Conservation (phyloP, 1,140 invertebrate species). For the Drosophila tani region DNA sequence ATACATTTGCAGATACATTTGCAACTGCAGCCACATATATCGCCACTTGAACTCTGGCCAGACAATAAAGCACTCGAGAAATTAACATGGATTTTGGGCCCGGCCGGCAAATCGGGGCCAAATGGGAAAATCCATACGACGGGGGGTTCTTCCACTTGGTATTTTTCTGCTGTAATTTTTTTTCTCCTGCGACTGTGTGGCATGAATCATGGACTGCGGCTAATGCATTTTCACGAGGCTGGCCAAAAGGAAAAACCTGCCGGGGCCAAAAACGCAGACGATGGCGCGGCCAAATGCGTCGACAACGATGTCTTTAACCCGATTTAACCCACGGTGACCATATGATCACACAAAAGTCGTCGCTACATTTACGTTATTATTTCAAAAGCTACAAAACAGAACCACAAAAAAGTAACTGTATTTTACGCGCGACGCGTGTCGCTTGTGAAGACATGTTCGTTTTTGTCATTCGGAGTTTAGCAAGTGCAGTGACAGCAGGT, state of each 20-base stretch:
- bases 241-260: constrained; percentile 68
- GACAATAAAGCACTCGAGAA: constrained; percentile 60
- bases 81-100: constrained; percentile 66
- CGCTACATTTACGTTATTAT: too few species aligned
- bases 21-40: neutral
- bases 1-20: constrained; percentile 15
- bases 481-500: too few species aligned
- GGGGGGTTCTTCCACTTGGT: constrained; percentile 32
- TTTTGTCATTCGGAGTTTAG: too few species aligned
- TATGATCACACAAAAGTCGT: too few species aligned
- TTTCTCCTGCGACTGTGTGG: constrained; percentile 16
- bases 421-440: too few species aligned
- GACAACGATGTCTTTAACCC: constrained; percentile 52
- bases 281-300: constrained; percentile 62
- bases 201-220: constrained; percentile 59
- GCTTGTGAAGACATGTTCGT: too few species aligned
- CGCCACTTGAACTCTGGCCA: constrained; percentile 42
- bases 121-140: constrained; percentile 51
- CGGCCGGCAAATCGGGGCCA: constrained; percentile 55
- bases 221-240: constrained; percentile 72
- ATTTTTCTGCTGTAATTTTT: constrained; percentile 14
- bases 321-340: too few species aligned
- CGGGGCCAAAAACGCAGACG: constrained; percentile 52
- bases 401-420: too few species aligned
- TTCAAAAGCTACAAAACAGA: too few species aligned